Evolutionary conservation across 2,797 vertebrate species (phyloP), one percentile per base, ranked within the genome.

Genomic region (Sternarchorhynchus goeldii): DNA sequence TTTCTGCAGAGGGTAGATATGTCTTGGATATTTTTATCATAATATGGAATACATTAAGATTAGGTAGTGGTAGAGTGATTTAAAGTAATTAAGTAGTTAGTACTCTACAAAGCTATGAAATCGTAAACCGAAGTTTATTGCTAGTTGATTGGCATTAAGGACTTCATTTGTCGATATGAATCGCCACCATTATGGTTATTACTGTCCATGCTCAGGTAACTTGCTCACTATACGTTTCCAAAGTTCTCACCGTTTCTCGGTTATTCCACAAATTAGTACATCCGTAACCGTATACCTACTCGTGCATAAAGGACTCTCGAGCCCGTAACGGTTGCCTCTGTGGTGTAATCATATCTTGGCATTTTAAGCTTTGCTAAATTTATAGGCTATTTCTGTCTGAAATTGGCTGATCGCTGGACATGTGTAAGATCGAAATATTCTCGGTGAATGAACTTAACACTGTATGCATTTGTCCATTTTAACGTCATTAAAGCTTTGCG

Each of bases 51-150:
- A 88, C 91, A 90, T 90, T 79, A 87, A 88, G 90, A 91, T 88
- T 91, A 89, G 90, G 90, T 92, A 91, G 86, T 76, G 90, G 90
- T 90, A 91, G 88, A 88, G 87, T 29, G 82, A 88, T 84, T 89
- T 89, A 88, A 88, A 90, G 86, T 86, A 91, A 89, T 89, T 93
- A 93, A 91, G 14, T 50, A 50, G 81, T 88, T 85, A 92, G 90
- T 91, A 93, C 90, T 91, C 85, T 88, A 86, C 88, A 83, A 90
- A 88, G 90, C 90, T 92, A 90, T 91, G 90, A 92, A 89, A 91
- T 90, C 90, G 77, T 84, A 85, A 91, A 88, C 88, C 82, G 82
- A 81, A 83, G 81, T 32, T 50, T 78, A 66, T 34, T 86, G 84
- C 81, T 83, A 77, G 69, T 76, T 39, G 5, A 57, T 64, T 62